A percentile compares a stretch with the other conserved stretches of the same genome.
These are phyloP conservation scores for Pipistrellus kuhlii DNA, from an alignment of 2,797 vertebrate genomes.

Conservation along the genomic window DNA sequence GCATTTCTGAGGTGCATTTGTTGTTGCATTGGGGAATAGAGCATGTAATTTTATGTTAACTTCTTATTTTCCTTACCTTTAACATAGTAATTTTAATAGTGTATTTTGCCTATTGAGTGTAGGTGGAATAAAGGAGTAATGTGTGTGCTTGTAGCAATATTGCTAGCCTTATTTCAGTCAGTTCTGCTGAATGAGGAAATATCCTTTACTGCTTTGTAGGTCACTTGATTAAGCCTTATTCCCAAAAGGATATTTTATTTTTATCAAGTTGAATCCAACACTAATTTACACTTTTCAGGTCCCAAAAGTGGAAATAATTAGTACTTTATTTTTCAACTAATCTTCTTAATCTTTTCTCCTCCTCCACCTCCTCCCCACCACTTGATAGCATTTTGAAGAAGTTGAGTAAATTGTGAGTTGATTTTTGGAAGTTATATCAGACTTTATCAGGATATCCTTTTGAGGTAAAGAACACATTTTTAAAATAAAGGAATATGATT, in stretches of 20 bases:
- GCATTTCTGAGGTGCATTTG: constrained; percentile 85
- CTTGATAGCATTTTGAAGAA: constrained; percentile 20
- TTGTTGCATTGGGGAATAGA: constrained; percentile 87
- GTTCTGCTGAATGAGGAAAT: constrained; percentile 32
- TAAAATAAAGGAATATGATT: neutral
- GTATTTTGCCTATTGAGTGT: constrained; percentile 79
- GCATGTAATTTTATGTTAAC: constrained; percentile 87
- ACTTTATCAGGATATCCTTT: constrained; percentile 4
- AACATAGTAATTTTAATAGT: constrained; percentile 80
- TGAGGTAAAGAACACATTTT: constrained; percentile 31
- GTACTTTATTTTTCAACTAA: constrained; percentile 52
- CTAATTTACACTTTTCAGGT: constrained; percentile 69
- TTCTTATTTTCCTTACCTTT: constrained; percentile 82
- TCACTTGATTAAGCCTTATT: constrained; percentile 62
- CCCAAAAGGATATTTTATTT: constrained; percentile 56
- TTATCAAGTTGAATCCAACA: constrained; percentile 36
- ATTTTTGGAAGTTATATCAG: constrained; percentile 62
- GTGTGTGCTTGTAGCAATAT: constrained; percentile 19
- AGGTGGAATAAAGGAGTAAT: constrained; percentile 45
- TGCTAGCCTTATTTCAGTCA: constrained; percentile 40
- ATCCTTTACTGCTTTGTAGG: constrained; percentile 62
- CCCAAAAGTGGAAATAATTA: constrained; percentile 65
- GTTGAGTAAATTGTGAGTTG: constrained; percentile 1
- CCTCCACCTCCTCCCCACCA: neutral
- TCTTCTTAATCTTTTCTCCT: neutral